Evolutionary conservation across 2,797 vertebrate genomes (phyloP), one percentile per base, ranked within the genome.

Genomic region (Etheostoma nigrum): DNA sequence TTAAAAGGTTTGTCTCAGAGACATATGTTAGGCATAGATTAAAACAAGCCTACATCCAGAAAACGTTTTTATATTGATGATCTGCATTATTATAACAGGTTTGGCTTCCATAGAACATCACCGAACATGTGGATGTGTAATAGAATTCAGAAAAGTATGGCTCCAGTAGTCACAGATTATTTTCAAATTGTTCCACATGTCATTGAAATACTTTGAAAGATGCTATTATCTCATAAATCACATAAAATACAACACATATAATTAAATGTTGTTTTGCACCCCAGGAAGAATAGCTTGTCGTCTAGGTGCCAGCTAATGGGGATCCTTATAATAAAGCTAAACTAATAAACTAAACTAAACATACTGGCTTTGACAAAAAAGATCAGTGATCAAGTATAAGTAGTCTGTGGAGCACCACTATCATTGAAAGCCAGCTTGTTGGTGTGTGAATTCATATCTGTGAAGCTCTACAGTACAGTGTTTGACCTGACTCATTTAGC

Each of bases 401-500:
- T 59, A 40, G 7, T 71, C 0, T 23, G 19, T 12, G 5, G 3
- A 44, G 49, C 14, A 47, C 40, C 14, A 18, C 0, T 62, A 45
- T 36, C 16, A 15, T 33, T 62, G 15, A 10, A 40, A 44, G 36
- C 5, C 12, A 30, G 21, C 48, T 36, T 57, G 11, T 40, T 4
- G 51, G 13, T 51, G 33, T 49, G 25, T 68, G 19, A 23, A 57
- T 4, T 42, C 13, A 33, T 61, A 59, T 58, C 40, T 63, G 13
- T 62, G 18, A 62, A 64, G 21, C 27, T 72, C 33, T 49, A 10
- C 23, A 0, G 21, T 13, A 8, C 21, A 48, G 52, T 19, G 70
- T 75, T n/a, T 59, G 63, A 67, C 49, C 3, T 75, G 44, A 45
- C 55, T 83, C 18, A n/a, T 62, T 68, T 30, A 86, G 76, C 78